These are phyloP conservation scores for Asarcornis scutulata DNA, from an alignment of 2,113 vertebrate genomes.

Conservation along the genomic window DNA sequence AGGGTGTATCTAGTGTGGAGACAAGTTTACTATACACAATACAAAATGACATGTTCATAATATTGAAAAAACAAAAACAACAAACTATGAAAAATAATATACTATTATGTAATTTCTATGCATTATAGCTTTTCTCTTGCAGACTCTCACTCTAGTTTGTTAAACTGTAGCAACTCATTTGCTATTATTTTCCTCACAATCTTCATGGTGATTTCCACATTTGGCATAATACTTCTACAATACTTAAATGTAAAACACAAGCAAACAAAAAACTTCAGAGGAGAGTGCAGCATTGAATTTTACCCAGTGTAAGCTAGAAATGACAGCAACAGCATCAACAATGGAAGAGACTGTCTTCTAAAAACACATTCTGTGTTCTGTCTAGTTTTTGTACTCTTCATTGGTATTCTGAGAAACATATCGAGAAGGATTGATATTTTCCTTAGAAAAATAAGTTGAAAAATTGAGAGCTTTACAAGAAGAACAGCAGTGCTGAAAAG, in stretches of 20 bases:
- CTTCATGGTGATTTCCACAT: not conserved
- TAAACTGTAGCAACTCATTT: not conserved
- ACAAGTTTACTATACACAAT: not conserved
- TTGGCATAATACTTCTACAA: not conserved
- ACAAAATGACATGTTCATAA: not conserved
- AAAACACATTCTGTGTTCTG: not conserved
- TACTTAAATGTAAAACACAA: not conserved
- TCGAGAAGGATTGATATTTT: not conserved
- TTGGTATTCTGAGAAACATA: not conserved
- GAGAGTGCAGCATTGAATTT: not conserved
- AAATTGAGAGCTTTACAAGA: not conserved
- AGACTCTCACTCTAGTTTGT: not conserved
- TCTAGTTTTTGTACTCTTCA: not conserved
- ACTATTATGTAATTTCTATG: not conserved
- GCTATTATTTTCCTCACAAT: not conserved
- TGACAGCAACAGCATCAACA: not conserved
- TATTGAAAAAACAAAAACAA: fast-evolving
- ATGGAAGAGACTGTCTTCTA: not conserved
- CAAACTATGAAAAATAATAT: not conserved
- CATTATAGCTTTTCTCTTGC: not conserved
- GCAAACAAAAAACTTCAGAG: not conserved
- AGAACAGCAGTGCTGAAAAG: not conserved
- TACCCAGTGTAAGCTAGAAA: not conserved
- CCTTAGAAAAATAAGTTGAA: not conserved
- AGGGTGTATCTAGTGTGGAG: not conserved